Conservation (phyloP, 1,140 invertebrate species). For the Homalodisca vitripennis region DNA sequence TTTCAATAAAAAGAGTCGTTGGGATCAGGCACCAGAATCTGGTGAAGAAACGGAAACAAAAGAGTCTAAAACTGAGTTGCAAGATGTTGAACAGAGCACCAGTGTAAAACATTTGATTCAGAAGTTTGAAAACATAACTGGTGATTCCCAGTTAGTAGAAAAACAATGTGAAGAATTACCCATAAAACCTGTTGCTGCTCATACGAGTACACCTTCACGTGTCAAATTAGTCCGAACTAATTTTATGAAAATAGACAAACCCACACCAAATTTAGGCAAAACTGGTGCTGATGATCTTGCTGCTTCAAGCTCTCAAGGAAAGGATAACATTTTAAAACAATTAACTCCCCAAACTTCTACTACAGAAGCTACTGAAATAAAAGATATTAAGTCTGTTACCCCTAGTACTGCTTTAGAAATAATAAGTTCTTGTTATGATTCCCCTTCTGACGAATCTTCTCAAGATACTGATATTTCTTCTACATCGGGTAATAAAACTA, state of each 20-base stretch:
- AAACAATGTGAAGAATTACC: not conserved
- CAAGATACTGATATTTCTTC: not conserved
- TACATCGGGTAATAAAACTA: not conserved
- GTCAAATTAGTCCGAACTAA: conserved; percentile 13
- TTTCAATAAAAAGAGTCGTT: not conserved
- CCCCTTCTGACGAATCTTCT: conserved; percentile 8
- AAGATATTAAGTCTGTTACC: not conserved
- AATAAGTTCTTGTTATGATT: conserved; percentile 16
- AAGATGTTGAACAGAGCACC: not conserved
- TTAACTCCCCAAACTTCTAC: too few species aligned
- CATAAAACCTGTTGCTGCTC: not conserved
- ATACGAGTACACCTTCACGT: not conserved
- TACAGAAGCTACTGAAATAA: not conserved
- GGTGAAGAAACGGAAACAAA: not conserved
- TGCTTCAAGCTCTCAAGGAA: not conserved
- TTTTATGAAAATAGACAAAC: not conserved
- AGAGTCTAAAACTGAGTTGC: not conserved
- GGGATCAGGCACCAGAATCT: conserved; percentile 9
- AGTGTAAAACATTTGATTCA: conserved; percentile 6
- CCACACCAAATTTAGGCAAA: not conserved
- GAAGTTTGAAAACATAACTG: conserved; percentile 7
- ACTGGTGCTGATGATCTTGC: not conserved
- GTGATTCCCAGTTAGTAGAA: not conserved
- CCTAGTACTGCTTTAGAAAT: conserved; percentile 17
- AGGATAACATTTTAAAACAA: too few species aligned